phyloP scores from a whole-genome alignment of 2,797 vertebrate species.

The Sebastes kiyomatsui region DNA sequence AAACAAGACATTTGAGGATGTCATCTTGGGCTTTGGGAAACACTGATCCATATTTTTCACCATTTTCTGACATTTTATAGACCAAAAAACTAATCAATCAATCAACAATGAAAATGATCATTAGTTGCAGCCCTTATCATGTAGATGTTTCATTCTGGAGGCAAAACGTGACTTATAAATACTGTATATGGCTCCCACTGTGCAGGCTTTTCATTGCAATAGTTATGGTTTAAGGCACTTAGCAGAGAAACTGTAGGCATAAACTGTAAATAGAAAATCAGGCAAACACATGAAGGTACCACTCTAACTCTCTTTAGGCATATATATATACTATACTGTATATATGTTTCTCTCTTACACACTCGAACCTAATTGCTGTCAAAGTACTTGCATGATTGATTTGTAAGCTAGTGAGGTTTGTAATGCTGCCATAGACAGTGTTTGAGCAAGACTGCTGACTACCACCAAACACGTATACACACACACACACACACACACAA shows the following conservation, averaged over 20 bases:
- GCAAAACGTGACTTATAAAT: neutral
- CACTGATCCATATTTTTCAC: fast-evolving
- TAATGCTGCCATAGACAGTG: conserved; percentile 63
- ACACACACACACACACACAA: neutral
- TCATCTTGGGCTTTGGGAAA: too few relatives aligned
- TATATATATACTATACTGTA: neutral
- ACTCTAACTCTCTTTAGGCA: neutral
- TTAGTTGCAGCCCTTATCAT: neutral
- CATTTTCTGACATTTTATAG: too few relatives aligned
- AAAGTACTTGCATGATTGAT: conserved; percentile 68
- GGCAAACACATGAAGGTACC: neutral
- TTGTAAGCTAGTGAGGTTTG: conserved; percentile 43
- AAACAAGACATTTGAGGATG: too few relatives aligned
- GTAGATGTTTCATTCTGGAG: neutral
- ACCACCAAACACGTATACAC: conserved; percentile 33
- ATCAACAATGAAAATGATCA: too few relatives aligned
- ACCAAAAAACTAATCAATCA: too few relatives aligned
- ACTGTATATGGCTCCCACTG: neutral
- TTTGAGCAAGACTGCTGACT: conserved; percentile 72
- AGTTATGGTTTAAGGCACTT: conserved; percentile 2
- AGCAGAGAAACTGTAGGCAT: neutral
- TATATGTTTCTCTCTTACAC: conserved; percentile 2
- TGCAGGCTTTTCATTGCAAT: neutral
- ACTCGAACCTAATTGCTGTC: conserved; percentile 53
- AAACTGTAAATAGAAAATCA: neutral